Evolutionary conservation across 2,113 vertebrate genomes (phyloP).

Genomic region (Lates calcarifer): DNA sequence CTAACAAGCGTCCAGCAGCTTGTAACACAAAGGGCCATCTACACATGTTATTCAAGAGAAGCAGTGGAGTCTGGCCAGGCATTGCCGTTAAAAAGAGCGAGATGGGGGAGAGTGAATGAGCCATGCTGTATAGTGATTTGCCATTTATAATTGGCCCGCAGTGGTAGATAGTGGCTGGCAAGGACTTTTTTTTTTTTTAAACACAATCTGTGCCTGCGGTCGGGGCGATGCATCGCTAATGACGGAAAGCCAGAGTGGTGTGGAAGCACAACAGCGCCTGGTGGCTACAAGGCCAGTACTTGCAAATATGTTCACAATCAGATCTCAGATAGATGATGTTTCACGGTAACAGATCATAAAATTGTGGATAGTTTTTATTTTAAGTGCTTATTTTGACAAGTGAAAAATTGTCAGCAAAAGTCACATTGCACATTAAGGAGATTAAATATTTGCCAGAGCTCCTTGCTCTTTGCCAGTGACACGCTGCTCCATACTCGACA

Average conservation of each 20-base stretch:
- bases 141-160: conserved; percentile 84
- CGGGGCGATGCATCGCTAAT: conserved; percentile 83
- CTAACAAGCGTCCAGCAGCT: conserved; percentile 75
- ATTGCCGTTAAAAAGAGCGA: conserved; percentile 71
- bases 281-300: conserved; percentile 65
- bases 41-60: conserved; percentile 81
- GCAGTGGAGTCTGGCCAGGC: conserved; percentile 79
- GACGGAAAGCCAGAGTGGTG: conserved; percentile 80
- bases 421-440: conserved; percentile 5
- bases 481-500: background rate
- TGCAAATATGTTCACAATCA: conserved; percentile 61
- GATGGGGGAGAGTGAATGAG: conserved; percentile 56
- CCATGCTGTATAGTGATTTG: conserved; percentile 80
- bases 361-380: conserved; percentile 14
- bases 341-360: conserved; percentile 12
- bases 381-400: conserved; percentile 42
- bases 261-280: conserved; percentile 73
- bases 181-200: conserved; percentile 73
- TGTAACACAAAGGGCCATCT: conserved; percentile 80
- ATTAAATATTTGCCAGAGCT: conserved; percentile 8
- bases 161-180: conserved; percentile 80
- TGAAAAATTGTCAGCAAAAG: conserved; percentile 8
- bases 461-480: conserved; percentile 2
- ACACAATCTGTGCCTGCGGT: conserved; percentile 84
- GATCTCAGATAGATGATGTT: conserved; percentile 58